Conservation (phyloP, 2,113 vertebrate species). For the Atlantisia rogersi region DNA sequence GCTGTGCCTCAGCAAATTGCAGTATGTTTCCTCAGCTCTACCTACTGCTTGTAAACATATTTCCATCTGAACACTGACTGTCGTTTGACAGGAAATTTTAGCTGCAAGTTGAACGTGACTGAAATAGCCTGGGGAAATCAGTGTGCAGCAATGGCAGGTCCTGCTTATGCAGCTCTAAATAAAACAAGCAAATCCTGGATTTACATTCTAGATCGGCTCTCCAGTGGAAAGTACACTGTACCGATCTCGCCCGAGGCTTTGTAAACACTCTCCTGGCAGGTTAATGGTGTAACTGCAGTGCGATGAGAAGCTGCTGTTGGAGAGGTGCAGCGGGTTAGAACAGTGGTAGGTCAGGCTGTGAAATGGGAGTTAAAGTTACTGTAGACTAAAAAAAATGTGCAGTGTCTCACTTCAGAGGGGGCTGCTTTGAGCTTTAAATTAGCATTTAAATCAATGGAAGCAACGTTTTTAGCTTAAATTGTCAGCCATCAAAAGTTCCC, state of each 20-base stretch:
- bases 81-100: background rate
- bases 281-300: background rate
- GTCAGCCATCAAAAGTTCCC: background rate
- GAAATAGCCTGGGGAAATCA: background rate
- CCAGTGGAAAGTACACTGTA: background rate
- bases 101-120: background rate
- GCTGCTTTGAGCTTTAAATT: too few species aligned
- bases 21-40: background rate
- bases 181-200: background rate
- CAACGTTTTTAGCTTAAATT: background rate
- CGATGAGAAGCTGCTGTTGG: background rate
- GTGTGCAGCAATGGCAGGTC: background rate
- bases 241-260: background rate
- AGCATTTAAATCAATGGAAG: background rate
- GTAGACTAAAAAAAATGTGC: background rate
- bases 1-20: background rate
- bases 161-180: background rate
- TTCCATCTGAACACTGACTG: background rate
- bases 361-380: background rate
- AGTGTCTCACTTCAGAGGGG: background rate
- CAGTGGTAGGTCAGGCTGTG: background rate
- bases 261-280: background rate
- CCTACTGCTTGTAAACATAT: background rate
- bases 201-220: background rate
- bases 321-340: background rate